These are phyloP conservation scores for Hozukius guyotensis DNA, from an alignment of 2,797 vertebrate genomes.

Conservation along the genomic window DNA sequence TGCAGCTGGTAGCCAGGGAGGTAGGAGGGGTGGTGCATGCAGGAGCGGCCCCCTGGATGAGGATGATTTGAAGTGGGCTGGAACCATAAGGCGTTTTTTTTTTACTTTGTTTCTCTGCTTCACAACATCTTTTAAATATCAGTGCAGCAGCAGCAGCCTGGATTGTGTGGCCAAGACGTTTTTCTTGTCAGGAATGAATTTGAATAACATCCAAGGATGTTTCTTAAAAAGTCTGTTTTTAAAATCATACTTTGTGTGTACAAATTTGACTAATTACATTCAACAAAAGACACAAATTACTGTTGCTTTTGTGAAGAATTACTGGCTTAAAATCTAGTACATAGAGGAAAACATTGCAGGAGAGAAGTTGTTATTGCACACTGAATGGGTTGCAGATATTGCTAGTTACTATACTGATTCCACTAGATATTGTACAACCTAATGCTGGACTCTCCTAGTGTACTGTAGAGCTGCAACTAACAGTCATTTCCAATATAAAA, in stretches of 20 bases:
- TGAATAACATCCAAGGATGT: slow-evolving; percentile 30
- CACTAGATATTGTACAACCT: not conserved
- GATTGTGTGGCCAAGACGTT: slow-evolving; percentile 35
- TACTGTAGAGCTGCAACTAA: not conserved
- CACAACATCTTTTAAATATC: slow-evolving; percentile 65
- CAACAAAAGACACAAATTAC: not conserved
- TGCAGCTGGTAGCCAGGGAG: slow-evolving; percentile 56
- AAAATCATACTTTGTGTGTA: not conserved
- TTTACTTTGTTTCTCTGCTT: slow-evolving; percentile 52
- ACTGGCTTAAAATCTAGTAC: not conserved
- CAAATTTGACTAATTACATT: slow-evolving; percentile 25
- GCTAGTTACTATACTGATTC: not conserved
- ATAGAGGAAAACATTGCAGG: not conserved
- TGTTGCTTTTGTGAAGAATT: not conserved
- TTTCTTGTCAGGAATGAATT: slow-evolving; percentile 31
- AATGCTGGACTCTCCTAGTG: not conserved
- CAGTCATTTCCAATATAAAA: not conserved
- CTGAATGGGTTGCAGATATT: not conserved
- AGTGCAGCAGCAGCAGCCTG: slow-evolving; percentile 11
- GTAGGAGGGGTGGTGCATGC: slow-evolving; percentile 56
- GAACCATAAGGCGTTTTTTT: slow-evolving; percentile 58
- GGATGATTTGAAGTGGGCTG: slow-evolving; percentile 64
- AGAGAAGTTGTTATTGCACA: not conserved
- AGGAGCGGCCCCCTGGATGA: slow-evolving; percentile 58
- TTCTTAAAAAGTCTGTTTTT: slow-evolving; percentile 19